phyloP scores from a whole-genome alignment of 2,888 invertebrate species.

The Tachina lurida region DNA sequence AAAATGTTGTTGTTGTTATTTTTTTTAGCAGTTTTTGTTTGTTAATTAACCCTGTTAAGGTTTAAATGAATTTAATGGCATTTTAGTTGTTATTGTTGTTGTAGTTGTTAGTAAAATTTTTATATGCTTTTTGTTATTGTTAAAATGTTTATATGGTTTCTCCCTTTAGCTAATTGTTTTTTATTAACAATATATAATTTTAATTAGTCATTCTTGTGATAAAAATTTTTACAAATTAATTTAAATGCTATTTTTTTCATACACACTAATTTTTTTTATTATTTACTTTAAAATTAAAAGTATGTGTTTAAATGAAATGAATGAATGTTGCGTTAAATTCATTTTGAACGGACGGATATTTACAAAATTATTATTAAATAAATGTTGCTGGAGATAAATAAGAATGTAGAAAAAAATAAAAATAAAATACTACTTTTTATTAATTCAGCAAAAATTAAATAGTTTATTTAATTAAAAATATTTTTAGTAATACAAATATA shows the following conservation, averaged over 20 bases:
- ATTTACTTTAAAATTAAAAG: slow-evolving; percentile 33
- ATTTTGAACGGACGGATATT: slow-evolving; percentile 69
- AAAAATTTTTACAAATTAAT: slow-evolving; percentile 15
- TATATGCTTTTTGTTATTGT: slow-evolving; percentile 23
- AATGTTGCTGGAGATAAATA: not conserved
- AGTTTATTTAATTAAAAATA: no score
- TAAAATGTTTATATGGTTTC: slow-evolving; percentile 13
- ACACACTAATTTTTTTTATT: slow-evolving; percentile 16
- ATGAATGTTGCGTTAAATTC: slow-evolving; percentile 21
- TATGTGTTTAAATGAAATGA: slow-evolving; percentile 20
- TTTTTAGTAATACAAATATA: no score
- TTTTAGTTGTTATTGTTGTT: slow-evolving; percentile 29
- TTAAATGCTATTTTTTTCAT: slow-evolving; percentile 15
- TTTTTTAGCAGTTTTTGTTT: slow-evolving; percentile 52
- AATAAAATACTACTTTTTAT: slow-evolving; percentile 7
- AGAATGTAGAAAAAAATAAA: not conserved
- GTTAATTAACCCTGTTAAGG: slow-evolving; percentile 57
- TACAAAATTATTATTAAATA: slow-evolving; percentile 59
- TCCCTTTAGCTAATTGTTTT: slow-evolving; percentile 23
- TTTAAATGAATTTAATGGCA: slow-evolving; percentile 30
- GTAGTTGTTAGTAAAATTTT: slow-evolving; percentile 57
- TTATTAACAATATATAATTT: not conserved
- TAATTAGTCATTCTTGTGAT: slow-evolving; percentile 16
- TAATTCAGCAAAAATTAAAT: not conserved
- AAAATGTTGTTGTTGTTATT: slow-evolving; percentile 7